phyloP scores from a whole-genome alignment of 2,113 vertebrate genomes.

The Muntiacus reevesi region DNA sequence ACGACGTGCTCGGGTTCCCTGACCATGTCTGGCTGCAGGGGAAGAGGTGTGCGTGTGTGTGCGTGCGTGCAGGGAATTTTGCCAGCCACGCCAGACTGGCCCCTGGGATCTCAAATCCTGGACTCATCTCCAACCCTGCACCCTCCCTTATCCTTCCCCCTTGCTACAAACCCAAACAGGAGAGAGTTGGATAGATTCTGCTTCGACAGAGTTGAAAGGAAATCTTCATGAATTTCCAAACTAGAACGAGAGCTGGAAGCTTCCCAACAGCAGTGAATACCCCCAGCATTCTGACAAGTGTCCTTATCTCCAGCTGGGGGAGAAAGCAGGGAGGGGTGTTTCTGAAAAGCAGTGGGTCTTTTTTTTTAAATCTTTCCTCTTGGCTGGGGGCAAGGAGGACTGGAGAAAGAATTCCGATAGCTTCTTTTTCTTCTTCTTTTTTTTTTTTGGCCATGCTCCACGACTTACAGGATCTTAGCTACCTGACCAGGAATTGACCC shows the following conservation, averaged over 20 bases:
- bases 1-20: slow-evolving; percentile 62
- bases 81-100: background rate
- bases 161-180: background rate
- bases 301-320: slow-evolving; percentile 40
- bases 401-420: background rate
- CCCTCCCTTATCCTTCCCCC: background rate
- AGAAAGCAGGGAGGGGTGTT: background rate
- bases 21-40: background rate
- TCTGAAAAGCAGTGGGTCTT: background rate
- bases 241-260: slow-evolving; percentile 54
- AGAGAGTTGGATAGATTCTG: background rate
- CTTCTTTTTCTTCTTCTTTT: background rate
- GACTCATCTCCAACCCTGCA: background rate
- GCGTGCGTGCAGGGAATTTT: background rate
- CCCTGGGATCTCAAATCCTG: background rate
- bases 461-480: background rate
- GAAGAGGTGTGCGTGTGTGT: background rate
- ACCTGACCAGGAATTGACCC: background rate
- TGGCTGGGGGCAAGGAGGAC: background rate
- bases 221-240: slow-evolving; percentile 50
- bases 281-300: slow-evolving; percentile 61
- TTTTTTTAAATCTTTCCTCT: background rate
- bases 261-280: slow-evolving; percentile 69
- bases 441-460: background rate
- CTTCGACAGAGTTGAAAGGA: slow-evolving; percentile 50